A percentile compares a stretch with the other conserved stretches of the same genome.
Conservation (phyloP, 92 coral and sea anemone genomes). For the Umimayanthus chanpuru region DNA sequence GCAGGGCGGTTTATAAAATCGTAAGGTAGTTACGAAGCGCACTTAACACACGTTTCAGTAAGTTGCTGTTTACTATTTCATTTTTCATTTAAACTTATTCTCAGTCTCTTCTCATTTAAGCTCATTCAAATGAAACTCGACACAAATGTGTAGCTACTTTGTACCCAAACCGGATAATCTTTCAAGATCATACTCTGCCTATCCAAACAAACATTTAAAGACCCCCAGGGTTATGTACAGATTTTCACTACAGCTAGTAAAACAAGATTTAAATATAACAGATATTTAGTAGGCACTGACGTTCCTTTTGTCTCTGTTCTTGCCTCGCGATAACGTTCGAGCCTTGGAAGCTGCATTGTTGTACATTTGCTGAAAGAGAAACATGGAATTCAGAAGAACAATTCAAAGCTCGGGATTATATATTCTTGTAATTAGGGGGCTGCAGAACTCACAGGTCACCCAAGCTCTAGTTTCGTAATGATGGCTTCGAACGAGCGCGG, state of each 20-base stretch:
- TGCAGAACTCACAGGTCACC: no score
- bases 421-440: no score
- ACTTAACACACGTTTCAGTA: not conserved
- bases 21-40: no score
- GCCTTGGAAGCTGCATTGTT: conserved; percentile 97
- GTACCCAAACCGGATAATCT: not conserved
- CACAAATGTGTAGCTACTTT: not conserved
- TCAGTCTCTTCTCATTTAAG: not conserved
- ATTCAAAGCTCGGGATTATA: not conserved
- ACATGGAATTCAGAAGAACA: not conserved
- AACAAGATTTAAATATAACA: not conserved
- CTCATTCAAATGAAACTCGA: not conserved
- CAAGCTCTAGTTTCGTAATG: no score
- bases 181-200: no score
- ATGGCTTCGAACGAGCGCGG: no score
- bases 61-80: not conserved
- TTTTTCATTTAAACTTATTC: not conserved
- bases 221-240: not conserved
- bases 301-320: conserved; percentile 95
- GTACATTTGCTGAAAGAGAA: conserved; percentile 79
- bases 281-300: conserved; percentile 63
- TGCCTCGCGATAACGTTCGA: conserved; percentile 87
- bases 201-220: not conserved
- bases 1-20: no score
- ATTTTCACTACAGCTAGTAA: not conserved